Evolutionary conservation across 2,888 invertebrate species (phyloP), one percentile per base, ranked within the genome.

Genomic region (Sympetrum striolatum): DNA sequence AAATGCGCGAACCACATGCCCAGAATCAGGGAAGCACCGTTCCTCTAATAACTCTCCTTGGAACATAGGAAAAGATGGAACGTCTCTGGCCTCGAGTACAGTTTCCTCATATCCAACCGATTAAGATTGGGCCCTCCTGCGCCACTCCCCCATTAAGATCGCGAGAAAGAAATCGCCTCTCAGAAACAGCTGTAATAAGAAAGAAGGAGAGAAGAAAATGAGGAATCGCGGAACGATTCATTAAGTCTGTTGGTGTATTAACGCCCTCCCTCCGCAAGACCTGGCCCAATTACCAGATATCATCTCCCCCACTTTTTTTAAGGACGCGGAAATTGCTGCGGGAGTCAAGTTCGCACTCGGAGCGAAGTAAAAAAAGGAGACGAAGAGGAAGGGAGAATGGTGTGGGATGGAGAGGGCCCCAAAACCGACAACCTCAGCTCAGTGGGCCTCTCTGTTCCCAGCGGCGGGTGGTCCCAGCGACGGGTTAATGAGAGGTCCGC

Each of bases 401-500:
- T 6, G 58, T n/a, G 15, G 5, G 35, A n/a, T 48, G 15, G 53
- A 82, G n/a, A 31, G 82, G 58, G 35, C 58, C 35, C 53, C 58
- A 22, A 58, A 48, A 53, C 35, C 58, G 58, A 31, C 58, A 25
- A 10, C 48, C 22, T 82, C 82, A 15, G 53, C 58, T 35, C 3
- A n/a, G 37, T 37, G 60, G 86, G 22, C 60, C 48, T 12, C 86
- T 58, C 60, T 58, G 60, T 60, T 86, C 60, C 39, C 86, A 37
- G 60, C 37, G 60, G 64, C 86, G 31, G 86, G 37, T 80, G 80
- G 86, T 35, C 86, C 60, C 22, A 37, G 60, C 31, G 58, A 39
- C 60, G 64, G 53, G 82, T 82, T 86, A 86, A 86, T 86, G 86
- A 48, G 64, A 64, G 86, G 37, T 64, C 86, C 39, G 60, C 60